Evolutionary conservation across 2,888 invertebrate species (phyloP).

Genomic region (Sylvicola cinctus): DNA sequence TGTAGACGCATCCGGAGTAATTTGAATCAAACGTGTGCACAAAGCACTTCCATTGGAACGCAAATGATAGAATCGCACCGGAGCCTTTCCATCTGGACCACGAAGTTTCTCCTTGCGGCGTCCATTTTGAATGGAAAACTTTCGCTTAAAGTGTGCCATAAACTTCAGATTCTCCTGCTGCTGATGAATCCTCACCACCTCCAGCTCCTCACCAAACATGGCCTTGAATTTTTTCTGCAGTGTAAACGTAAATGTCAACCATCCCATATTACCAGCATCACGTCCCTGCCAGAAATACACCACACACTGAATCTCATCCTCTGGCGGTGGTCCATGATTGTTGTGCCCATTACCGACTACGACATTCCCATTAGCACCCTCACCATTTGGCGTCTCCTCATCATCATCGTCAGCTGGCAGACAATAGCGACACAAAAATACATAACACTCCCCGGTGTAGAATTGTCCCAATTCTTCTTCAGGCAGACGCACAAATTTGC

Average conservation of each 20-base stretch:
- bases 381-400: slow-evolving; percentile 21
- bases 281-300: slow-evolving; percentile 99
- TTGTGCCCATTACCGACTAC: slow-evolving; percentile 22
- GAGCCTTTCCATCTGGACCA: slow-evolving; percentile 26
- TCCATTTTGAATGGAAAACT: slow-evolving; percentile 83
- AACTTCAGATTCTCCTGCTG: slow-evolving; percentile 98
- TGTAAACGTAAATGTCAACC: slow-evolving; percentile 97
- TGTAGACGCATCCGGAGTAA: slow-evolving; percentile 60
- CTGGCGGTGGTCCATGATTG: slow-evolving; percentile 14
- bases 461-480: slow-evolving; percentile 84
- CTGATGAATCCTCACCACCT: slow-evolving; percentile 90
- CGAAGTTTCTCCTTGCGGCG: slow-evolving; percentile 39
- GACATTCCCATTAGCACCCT: slow-evolving; percentile 26
- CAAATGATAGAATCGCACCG: slow-evolving; percentile 83
- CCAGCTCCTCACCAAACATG: slow-evolving; percentile 72
- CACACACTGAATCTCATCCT: slow-evolving; percentile 58
- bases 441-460: slow-evolving; percentile 90
- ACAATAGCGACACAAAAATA: slow-evolving; percentile 93
- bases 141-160: slow-evolving; percentile 87
- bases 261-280: slow-evolving; percentile 97
- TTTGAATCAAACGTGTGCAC: slow-evolving; percentile 80
- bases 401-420: slow-evolving; percentile 46
- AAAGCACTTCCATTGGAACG: slow-evolving; percentile 90
- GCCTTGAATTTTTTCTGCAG: slow-evolving; percentile 79
- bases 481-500: slow-evolving; percentile 91